phyloP scores from a whole-genome alignment of 2,113 vertebrate species.

The Rissa tridactyla region DNA sequence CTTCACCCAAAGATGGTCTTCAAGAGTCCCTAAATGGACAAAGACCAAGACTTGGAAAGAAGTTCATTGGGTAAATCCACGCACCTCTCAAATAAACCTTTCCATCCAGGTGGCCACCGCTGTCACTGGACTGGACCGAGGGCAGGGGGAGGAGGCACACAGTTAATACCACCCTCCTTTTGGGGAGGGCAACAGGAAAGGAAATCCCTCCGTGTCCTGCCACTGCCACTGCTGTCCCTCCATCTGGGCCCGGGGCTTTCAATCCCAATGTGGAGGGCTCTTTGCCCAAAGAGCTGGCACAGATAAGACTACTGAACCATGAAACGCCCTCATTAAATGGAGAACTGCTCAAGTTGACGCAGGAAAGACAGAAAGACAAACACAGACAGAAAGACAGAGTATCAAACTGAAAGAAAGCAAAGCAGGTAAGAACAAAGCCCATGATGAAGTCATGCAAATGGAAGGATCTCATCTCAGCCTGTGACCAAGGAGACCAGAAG shows the following conservation, averaged over 20 bases:
- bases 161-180: not conserved
- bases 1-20: not conserved
- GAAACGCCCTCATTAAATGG: not conserved
- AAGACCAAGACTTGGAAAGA: not conserved
- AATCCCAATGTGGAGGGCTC: not conserved
- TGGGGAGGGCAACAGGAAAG: not conserved
- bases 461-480: not conserved
- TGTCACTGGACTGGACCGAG: fast-evolving
- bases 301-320: not conserved
- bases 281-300: not conserved
- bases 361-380: not conserved
- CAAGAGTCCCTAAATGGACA: not conserved
- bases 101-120: not conserved
- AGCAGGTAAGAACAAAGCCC: not conserved
- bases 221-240: not conserved
- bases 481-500: not conserved
- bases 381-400: not conserved
- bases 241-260: not conserved
- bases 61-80: not conserved
- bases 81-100: not conserved
- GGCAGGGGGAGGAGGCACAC: not conserved
- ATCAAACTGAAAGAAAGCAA: not conserved
- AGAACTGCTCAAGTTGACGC: not conserved
- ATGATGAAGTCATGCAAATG: not conserved
- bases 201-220: fast-evolving